Percentiles rank a stretch among this genome's conserved stretches.
These are phyloP conservation scores for Cynopterus brachyotis DNA, from an alignment of 2,113 vertebrate genomes.

Conservation along the genomic window DNA sequence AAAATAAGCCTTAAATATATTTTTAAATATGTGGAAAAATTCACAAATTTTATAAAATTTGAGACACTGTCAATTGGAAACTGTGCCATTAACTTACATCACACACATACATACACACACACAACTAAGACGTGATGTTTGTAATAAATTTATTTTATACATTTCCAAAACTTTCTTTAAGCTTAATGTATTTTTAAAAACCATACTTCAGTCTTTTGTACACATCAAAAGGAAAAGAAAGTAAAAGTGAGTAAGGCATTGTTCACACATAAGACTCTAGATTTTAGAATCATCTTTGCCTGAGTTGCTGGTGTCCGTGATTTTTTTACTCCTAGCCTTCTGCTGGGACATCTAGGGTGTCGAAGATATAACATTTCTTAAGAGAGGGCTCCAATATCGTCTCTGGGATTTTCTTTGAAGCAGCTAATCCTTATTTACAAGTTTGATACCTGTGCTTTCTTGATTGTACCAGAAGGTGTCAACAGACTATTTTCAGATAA, in stretches of 20 bases:
- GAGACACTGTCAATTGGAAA: neutral
- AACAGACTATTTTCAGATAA: slow-evolving; percentile 40
- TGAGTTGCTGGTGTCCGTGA: neutral
- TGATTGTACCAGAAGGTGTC: neutral
- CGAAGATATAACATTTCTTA: neutral
- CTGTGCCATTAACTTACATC: neutral
- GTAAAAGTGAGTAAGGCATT: neutral
- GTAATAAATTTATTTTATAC: neutral
- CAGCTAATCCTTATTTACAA: neutral
- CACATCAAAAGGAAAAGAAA: neutral
- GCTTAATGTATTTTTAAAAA: neutral
- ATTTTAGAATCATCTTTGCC: neutral
- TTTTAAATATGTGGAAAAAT: neutral
- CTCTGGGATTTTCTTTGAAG: neutral
- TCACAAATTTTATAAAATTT: neutral
- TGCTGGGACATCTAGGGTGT: accelerated
- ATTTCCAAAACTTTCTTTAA: neutral
- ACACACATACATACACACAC: neutral
- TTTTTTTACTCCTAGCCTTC: neutral
- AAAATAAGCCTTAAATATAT: slow-evolving; percentile 1
- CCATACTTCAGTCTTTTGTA: neutral
- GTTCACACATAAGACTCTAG: neutral
- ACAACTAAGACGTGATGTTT: neutral
- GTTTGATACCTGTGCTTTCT: slow-evolving; percentile 2
- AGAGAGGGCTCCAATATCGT: neutral